Conservation (phyloP, 30 jellyfish, hydroid and myxozoan genomes). For the Hydractinia symbiolongicarpus region DNA sequence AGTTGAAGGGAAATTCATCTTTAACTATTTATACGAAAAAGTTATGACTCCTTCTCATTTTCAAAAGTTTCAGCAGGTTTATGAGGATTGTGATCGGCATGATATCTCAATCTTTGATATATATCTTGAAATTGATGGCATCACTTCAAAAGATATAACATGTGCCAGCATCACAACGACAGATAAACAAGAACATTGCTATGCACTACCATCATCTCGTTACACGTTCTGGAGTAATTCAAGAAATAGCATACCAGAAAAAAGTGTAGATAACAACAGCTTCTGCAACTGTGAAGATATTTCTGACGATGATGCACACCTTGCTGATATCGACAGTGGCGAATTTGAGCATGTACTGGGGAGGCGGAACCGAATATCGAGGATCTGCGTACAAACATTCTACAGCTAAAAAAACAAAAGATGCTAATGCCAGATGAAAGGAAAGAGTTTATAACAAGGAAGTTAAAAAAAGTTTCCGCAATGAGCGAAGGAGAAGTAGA, state of each 20-base stretch:
- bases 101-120: neutral
- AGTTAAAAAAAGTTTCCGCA: slow-evolving; percentile 8
- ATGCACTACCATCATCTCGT: too few relatives aligned
- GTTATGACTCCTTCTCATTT: neutral
- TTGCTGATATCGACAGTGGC: neutral
- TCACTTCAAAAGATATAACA: too few relatives aligned
- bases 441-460: neutral
- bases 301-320: neutral
- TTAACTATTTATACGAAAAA: neutral
- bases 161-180: too few relatives aligned
- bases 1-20: neutral
- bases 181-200: too few relatives aligned
- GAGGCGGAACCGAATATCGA: too few relatives aligned
- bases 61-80: neutral
- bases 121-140: neutral
- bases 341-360: neutral
- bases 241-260: too few relatives aligned
- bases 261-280: too few relatives aligned
- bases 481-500: slow-evolving; percentile 54
- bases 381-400: neutral
- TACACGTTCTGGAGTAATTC: too few relatives aligned
- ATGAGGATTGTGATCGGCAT: neutral
- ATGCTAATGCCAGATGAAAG: neutral
- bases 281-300: neutral
- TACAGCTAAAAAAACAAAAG: neutral